Base-by-base conservation (phyloP, 2,888 invertebrate genomes). In the Macrosiphum euphorbiae region DNA sequence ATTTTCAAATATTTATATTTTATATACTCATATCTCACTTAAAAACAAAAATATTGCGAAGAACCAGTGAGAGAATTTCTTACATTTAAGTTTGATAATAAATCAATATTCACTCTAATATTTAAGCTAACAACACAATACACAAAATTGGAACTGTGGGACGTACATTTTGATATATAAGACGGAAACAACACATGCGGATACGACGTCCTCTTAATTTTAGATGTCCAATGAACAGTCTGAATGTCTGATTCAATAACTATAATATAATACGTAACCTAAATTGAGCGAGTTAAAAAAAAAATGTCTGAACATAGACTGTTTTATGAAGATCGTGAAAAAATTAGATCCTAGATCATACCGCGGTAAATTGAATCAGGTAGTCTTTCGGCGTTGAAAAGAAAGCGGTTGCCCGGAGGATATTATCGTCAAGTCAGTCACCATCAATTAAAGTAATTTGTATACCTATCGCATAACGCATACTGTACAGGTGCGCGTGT, bases 381-480 rank as follows among this genome's bases (percentile, higher is more conserved):
- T 91, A 91, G 55, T 91, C 1, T 87, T 61, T 86, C n/a, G 28
- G 16, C 28, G 44, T 44, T 44, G 44, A 92, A 92, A 92, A 88
- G 92, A 92, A 92, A 92, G 92, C 88, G 55, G 28, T 88, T 55
- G 88, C 92, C 92, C 92, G n/a, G 55, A 88, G 92, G 92, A 92
- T 26, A 67, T n/a, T 78, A 44, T 41, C 88, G 35, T 44, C 92
- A 26, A 78, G 20, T n/a, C 26, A 41, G 26, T n/a, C 41, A 24
- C 92, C 87, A 47, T 88, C 88, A 55, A 92, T 92, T 78, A 92
- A 52, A 92, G 7, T 88, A 78, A 92, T 92, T 92, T 61, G 41
- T 88, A 55, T 78, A 44, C 44, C 44, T 44, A 88, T 50, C n/a
- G 50, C 41, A 50, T 44, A 86, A 92, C 26, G 67, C 92, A 86